A percentile compares a stretch with the other conserved stretches of the same genome.
phyloP scores from a whole-genome alignment of 2,113 vertebrate genomes.

The Herpailurus yagouaroundi region DNA sequence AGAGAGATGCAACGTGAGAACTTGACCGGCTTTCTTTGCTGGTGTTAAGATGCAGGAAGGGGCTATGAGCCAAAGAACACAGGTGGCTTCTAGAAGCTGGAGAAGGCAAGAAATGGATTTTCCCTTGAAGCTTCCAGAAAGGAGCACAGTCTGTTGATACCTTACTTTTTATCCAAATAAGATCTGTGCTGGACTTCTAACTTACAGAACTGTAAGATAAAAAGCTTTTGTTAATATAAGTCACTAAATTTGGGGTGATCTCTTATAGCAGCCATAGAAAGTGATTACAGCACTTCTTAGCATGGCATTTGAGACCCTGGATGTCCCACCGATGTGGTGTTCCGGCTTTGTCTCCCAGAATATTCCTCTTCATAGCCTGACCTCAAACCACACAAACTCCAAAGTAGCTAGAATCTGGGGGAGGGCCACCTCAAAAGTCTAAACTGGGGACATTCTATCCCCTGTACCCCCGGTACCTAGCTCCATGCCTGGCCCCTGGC shows the following conservation, averaged over 20 bases:
- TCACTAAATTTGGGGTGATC: not conserved
- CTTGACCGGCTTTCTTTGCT: not conserved
- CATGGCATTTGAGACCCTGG: not conserved
- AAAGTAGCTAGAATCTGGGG: not conserved
- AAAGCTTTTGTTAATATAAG: not conserved
- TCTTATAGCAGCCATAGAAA: not conserved
- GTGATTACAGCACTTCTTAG: not conserved
- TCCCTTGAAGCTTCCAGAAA: conserved; percentile 11
- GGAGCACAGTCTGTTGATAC: not conserved
- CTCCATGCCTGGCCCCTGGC: not conserved
- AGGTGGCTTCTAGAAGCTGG: not conserved
- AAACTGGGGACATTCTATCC: not conserved
- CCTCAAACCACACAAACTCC: not conserved
- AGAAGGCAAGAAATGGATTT: not conserved
- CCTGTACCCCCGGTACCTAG: not conserved
- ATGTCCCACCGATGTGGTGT: not conserved
- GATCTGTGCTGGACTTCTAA: not conserved
- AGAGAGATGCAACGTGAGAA: fast-evolving
- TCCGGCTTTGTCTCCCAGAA: not conserved
- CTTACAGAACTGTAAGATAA: not conserved
- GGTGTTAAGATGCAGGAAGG: not conserved
- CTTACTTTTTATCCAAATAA: not conserved
- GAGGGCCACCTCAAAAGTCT: not conserved
- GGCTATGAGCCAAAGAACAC: not conserved
- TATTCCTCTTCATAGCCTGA: not conserved